phyloP scores from a whole-genome alignment of 2,113 vertebrate genomes.

The Eurypyga helias region DNA sequence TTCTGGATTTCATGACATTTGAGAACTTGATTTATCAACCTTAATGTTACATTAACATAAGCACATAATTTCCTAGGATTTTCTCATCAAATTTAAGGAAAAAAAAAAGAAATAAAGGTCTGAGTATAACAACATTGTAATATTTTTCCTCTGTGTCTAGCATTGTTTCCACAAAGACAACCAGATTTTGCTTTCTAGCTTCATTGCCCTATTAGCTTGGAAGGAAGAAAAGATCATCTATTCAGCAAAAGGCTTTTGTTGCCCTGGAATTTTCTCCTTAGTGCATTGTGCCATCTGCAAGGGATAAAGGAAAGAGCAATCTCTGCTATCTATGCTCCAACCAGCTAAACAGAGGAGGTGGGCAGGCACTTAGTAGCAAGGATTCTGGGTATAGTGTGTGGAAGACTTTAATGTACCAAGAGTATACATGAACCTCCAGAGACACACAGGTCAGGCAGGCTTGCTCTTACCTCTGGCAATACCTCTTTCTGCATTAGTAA shows the following conservation, averaged over 20 bases:
- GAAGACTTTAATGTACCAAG: neutral
- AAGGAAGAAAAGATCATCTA: neutral
- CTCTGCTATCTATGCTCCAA: neutral
- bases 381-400: neutral
- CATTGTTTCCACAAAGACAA: neutral
- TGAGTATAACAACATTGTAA: neutral
- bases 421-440: accelerated
- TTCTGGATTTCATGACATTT: neutral
- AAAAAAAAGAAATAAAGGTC: neutral
- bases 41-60: conserved; percentile 32
- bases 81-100: neutral
- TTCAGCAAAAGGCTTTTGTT: neutral
- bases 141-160: neutral
- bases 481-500: neutral
- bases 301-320: neutral
- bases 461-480: neutral
- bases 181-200: neutral
- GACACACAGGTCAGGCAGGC: neutral
- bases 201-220: neutral
- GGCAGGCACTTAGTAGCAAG: neutral
- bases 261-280: neutral
- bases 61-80: neutral
- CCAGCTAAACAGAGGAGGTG: neutral
- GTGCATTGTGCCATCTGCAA: neutral
- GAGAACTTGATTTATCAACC: conserved; percentile 25